Evolutionary conservation across 1,140 invertebrate genomes (phyloP).

Genomic region (Phymorhynchus buccinoides): DNA sequence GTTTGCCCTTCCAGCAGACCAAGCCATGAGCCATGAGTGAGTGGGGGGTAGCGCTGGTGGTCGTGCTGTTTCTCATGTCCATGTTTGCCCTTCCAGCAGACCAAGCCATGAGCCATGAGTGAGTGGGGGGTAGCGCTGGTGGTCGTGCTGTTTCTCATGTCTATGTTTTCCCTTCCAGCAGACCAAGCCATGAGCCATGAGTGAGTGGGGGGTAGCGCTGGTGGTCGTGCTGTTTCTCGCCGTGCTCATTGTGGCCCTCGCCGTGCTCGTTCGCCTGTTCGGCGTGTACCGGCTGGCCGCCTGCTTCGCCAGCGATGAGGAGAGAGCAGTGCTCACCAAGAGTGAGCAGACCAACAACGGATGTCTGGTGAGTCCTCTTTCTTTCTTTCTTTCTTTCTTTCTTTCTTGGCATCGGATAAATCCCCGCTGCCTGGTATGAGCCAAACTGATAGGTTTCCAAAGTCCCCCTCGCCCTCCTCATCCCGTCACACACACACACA

Average conservation of each 20-base stretch:
- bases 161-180: too few species aligned
- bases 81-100: too few species aligned
- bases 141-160: slow-evolving; percentile 60
- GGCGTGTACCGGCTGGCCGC: slow-evolving; percentile 63
- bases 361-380: slow-evolving; percentile 63
- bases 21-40: slow-evolving; percentile 62
- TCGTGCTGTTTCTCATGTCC: too few species aligned
- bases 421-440: too few species aligned
- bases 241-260: slow-evolving; percentile 57
- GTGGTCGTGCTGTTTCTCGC: slow-evolving; percentile 61
- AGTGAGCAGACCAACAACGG: slow-evolving; percentile 65
- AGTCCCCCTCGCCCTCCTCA: too few species aligned
- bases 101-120: slow-evolving; percentile 59
- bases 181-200: slow-evolving; percentile 54
- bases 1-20: too few species aligned
- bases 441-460: too few species aligned
- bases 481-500: too few species aligned
- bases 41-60: slow-evolving; percentile 62
- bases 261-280: slow-evolving; percentile 58
- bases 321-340: slow-evolving; percentile 63
- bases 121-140: slow-evolving; percentile 64
- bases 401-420: too few species aligned
- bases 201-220: slow-evolving; percentile 64
- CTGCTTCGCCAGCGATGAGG: slow-evolving; percentile 66
- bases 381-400: too few species aligned